Base-by-base conservation (phyloP, 2,888 invertebrate genomes). In the Linyphia triangularis region DNA sequence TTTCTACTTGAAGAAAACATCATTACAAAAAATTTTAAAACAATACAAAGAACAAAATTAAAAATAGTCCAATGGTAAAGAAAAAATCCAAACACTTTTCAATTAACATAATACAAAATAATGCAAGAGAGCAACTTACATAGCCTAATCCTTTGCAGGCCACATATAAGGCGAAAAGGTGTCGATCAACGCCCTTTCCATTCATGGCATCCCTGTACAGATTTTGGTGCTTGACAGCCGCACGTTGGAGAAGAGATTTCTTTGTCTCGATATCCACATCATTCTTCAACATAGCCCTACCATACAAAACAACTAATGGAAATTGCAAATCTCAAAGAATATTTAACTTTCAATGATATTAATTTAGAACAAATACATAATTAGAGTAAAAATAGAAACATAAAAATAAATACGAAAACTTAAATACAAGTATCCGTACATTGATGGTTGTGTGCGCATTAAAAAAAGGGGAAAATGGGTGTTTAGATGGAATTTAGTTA, bases 131-230 rank as follows among this genome's bases (percentile, higher is more conserved):
- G 19, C 19, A n/a, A 92, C 93, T 92, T 91, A 93, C 93, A 91
- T 93, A 92, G 43, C 93, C 93, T 19, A 93, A 91, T 13, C 93
- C 93, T 89, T 93, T 93, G 89, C 93, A 93, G 65, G 92, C 92
- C 7, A 94, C 93, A 90, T 93, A 94, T 7, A 94, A 92, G 19
- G 93, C 93, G 92, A 94, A 94, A 43, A 94, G 91, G 91, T 94
- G 94, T 13, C 94, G 91, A 90, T 94, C 94, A 81, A 93, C 92
- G 22, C 93, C 94, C 75, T 92, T 92, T 0, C 94, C 94, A 90
- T 92, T 93, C 94, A 94, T 94, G 16, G 93, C 93, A 90, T 94
- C 93, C 78, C 93, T 91, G 89, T 93, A 94, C 75, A 93, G 90
- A 19, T 91, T 91, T 84, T 93, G 93, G 90, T 94, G 94, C 13